These are phyloP conservation scores for Penaeus indicus DNA, from an alignment of 1,140 invertebrate genomes.

Conservation along the genomic window DNA sequence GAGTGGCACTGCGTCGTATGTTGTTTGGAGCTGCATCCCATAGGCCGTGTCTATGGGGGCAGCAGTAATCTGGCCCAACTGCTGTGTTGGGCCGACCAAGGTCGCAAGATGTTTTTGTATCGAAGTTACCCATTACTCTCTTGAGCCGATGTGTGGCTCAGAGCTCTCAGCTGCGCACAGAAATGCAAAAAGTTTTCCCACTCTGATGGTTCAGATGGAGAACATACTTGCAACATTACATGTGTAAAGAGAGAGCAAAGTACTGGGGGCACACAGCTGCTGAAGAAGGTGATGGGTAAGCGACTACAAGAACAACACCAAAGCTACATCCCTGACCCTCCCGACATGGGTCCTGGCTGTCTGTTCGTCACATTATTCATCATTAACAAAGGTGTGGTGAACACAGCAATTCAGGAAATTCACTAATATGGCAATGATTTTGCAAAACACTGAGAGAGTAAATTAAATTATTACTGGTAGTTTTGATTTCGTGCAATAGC, in stretches of 20 bases:
- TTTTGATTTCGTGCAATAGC: not conserved
- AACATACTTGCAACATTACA: not conserved
- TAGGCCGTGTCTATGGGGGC: constrained; percentile 40
- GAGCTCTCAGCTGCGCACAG: not conserved
- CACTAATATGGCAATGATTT: not conserved
- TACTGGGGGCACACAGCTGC: not conserved
- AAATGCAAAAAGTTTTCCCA: not conserved
- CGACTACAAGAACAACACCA: constrained; percentile 41
- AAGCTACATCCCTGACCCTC: constrained; percentile 52
- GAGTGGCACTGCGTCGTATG: constrained; percentile 63
- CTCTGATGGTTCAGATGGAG: not conserved
- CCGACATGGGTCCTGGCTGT: constrained; percentile 44
- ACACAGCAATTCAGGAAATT: constrained; percentile 33
- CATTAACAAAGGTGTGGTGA: constrained; percentile 32
- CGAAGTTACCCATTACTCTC: constrained; percentile 48
- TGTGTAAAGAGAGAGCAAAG: constrained; percentile 5
- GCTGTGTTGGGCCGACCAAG: constrained; percentile 54
- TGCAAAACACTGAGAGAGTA: constrained; percentile 2
- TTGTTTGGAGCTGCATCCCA: constrained; percentile 60
- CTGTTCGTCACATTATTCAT: constrained; percentile 38
- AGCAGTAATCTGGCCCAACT: constrained; percentile 51
- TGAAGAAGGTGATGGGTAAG: constrained; percentile 50
- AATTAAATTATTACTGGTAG: not conserved
- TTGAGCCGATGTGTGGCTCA: constrained; percentile 3
- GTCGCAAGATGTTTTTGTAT: constrained; percentile 55